Base-by-base conservation (phyloP, 92 coral and sea anemone genomes). In the Palythoa grandis region DNA sequence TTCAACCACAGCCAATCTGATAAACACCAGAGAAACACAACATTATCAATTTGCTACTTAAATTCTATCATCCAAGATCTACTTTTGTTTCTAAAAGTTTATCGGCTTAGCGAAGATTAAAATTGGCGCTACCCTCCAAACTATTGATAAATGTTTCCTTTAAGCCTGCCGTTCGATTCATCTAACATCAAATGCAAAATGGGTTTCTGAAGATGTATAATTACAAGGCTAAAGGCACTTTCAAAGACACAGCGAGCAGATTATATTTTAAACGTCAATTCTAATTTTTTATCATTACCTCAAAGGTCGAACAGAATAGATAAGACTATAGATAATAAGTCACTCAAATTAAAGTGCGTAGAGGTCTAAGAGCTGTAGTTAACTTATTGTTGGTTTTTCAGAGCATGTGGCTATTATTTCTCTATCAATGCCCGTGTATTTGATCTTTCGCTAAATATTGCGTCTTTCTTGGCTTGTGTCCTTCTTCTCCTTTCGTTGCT, bases 381-480 rank as follows among this genome's bases (percentile, higher is more conserved):
- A 43, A 10, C 20, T 65, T 74, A 80, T 80, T 80, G 85, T 80
- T 80, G 63, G 75, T 80, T 80, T 80, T 80, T 39, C 39, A 23
- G 35, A 50, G 85, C 40, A 80, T 47, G 66, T 43, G 43, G 40
- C 85, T 80, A 65, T 80, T 80, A 66, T 80, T 47, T 80, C 19
- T 80, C 74, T 48, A 65, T 80, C 74, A 66, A 80, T 65, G 61
- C 60, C 39, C 56, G 40, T 60, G 83, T 60, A 60, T 78, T 78
- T 57, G 19, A 70, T 80, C 85, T 65, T 48, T 65, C 74, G 85
- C 72, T 47, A 63, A 47, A 47, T 52, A 61, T 37, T 52, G 74
- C 14, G 56, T 20, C 5, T 76, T 76, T 76, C 29, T 43, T 10
- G 17, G 23, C 73, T 67, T 20, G 35, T 52, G 22, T 79, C 43